Base-by-base conservation (phyloP, 1,140 invertebrate species). In the Gerris buenoi region DNA sequence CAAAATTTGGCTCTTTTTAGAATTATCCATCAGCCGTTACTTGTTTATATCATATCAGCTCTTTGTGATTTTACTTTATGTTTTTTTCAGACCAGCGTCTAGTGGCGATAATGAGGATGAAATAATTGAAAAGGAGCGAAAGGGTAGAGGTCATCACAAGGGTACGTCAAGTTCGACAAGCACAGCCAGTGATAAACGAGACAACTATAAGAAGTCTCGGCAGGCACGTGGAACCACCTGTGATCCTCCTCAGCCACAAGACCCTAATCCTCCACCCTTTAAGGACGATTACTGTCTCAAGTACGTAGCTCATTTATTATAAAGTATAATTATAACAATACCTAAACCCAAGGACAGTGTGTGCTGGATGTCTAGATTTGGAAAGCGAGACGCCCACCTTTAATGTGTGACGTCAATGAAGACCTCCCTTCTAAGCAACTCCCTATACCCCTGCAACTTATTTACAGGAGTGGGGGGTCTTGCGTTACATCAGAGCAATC, bases 241-340 rank as follows among this genome's bases (percentile, higher is more conserved):
- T 22, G 15, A 15, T 60, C 5, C 5, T 3, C 5, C 58, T 3
- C 58, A 57, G 65, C n/a, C 14, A 25, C n/a, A n/a, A n/a, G n/a
- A n/a, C n/a, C n/a, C n/a, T n/a, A n/a, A n/a, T n/a, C 63, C n/a
- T 18, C n/a, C 65, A 2, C 70, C 75, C 72, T 74, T 84, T 74
- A 83, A 82, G 74, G 82, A 85, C 60, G 83, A 85, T 70, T 82
- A 83, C 77, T 81, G 80, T 71, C 78, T 80, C 70, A 83, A 81
- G 82, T 83, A 76, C 67, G 22, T 63, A 57, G 2, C 15, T 15
- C 18, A 58, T 26, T n/a, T n/a, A n/a, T n/a, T n/a, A n/a, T 68
- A 33, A 18, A 33, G n/a, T 18, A 23, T 5, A 5, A 64, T 27
- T 15, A 64, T 27, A 22, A 25, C 23, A 14, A 10, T 27, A 10